Conservation (phyloP, 1,140 invertebrate species). For the Acyrthosiphon pisum region DNA sequence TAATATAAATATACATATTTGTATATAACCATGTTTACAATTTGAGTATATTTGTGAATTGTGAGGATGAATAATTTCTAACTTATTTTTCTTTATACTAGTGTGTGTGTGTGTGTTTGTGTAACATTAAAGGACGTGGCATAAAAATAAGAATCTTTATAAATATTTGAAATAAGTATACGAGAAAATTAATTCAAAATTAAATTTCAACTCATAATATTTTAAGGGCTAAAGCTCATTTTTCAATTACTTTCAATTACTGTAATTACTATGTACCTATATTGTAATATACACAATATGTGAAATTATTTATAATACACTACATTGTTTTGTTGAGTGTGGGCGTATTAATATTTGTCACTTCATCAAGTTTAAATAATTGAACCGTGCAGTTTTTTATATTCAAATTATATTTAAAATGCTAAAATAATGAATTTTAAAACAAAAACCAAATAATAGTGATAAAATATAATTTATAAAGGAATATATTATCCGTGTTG, state of each 20-base stretch:
- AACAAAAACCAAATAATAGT: background rate
- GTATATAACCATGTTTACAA: background rate
- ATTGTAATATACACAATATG: background rate
- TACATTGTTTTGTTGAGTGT: background rate
- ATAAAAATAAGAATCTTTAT: too few relatives aligned
- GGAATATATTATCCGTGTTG: background rate
- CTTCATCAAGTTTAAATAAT: background rate
- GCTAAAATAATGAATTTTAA: background rate
- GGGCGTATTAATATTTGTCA: background rate
- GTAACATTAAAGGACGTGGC: background rate
- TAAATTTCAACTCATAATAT: background rate
- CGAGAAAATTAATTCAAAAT: background rate
- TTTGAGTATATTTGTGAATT: background rate
- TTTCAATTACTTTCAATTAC: background rate
- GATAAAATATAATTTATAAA: background rate
- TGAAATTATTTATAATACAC: background rate
- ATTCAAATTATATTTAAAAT: background rate
- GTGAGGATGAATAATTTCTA: background rate
- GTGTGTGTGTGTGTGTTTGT: too few relatives aligned
- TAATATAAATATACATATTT: background rate
- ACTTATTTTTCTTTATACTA: background rate
- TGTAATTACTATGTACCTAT: background rate
- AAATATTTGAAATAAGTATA: background rate
- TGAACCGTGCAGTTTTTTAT: background rate
- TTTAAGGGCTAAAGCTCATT: background rate